Conservation (phyloP, 1,140 invertebrate species). For the Mizuhopecten yessoensis region DNA sequence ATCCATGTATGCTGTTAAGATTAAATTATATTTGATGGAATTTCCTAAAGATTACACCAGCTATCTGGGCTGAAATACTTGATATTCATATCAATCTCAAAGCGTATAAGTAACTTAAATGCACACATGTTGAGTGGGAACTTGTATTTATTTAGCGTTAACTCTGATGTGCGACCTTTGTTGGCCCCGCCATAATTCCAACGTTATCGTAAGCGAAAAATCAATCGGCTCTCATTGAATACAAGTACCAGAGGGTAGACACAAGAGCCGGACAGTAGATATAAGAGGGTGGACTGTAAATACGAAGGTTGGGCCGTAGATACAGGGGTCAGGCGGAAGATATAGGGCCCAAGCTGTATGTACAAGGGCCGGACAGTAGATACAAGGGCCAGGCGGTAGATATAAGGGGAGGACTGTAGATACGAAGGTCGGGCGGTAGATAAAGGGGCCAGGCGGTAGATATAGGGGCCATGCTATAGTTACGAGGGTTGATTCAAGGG, state of each 20-base stretch:
- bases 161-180: constrained; percentile 18
- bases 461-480: too few relatives aligned
- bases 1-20: constrained; percentile 38
- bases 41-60: background rate
- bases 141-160: constrained; percentile 6
- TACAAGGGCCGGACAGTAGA: too few relatives aligned
- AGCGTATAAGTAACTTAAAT: constrained; percentile 1
- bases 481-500: too few relatives aligned
- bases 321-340: too few relatives aligned
- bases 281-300: too few relatives aligned
- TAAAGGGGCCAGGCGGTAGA: too few relatives aligned
- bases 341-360: too few relatives aligned
- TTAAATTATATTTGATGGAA: constrained; percentile 12
- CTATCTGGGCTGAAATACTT: constrained; percentile 38
- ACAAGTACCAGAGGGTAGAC: background rate
- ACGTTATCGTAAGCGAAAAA: background rate
- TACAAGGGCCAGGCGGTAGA: too few relatives aligned
- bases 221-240: background rate
- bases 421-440: background rate
- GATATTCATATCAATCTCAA: constrained; percentile 12
- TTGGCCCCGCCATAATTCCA: background rate
- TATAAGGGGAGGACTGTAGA: background rate
- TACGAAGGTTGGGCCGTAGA: too few relatives aligned
- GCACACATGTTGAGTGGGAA: constrained; percentile 13
- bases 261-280: too few relatives aligned